Evolutionary conservation across 1,140 invertebrate genomes (phyloP), one percentile per base, ranked within the genome.

Genomic region (Pararge aegeria): DNA sequence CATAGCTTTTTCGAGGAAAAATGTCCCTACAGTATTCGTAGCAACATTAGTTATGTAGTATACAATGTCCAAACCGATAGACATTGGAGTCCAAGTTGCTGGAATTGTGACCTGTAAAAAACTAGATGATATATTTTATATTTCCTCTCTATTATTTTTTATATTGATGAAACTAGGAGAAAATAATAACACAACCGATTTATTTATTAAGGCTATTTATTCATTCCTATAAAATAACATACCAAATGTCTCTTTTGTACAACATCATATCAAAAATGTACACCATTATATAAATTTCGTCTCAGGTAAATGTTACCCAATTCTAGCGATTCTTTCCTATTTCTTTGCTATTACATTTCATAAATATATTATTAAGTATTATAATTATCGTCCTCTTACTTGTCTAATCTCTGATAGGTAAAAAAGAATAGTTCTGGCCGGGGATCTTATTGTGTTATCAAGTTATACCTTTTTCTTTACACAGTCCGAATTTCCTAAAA

Each of bases 151-250:
- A n/a, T n/a, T n/a, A n/a, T n/a, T n/a, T n/a, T n/a, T n/a, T n/a
- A n/a, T n/a, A n/a, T n/a, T n/a, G n/a, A 34, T 3, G 4, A 15
- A 53, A 50, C 29, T 7, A 48, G 30, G 27, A 46, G 13, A 24
- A 59, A 52, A 59, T 54, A 78, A 73, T 72, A 70, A 81, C 61
- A 77, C 70, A 70, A 27, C 69, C 63, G 50, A 63, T 46, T 56
- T 63, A 24, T 83, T 83, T 83, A 87, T 89, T 87, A 87, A 86
- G 71, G 79, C 84, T 87, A 89, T 89, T 87, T 87, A 86, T 85
- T 90, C 82, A 88, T 90, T 90, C 86, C 88, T 90, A 90, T 90
- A 90, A 90, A 90, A 90, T 90, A 90, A 90, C 87, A 90, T 90
- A 90, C 89, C 87, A 90, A 90, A 90, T 87, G 83, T 90, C 81